Evolutionary conservation across 2,888 invertebrate species (phyloP).

Genomic region (Drosophila dives): DNA sequence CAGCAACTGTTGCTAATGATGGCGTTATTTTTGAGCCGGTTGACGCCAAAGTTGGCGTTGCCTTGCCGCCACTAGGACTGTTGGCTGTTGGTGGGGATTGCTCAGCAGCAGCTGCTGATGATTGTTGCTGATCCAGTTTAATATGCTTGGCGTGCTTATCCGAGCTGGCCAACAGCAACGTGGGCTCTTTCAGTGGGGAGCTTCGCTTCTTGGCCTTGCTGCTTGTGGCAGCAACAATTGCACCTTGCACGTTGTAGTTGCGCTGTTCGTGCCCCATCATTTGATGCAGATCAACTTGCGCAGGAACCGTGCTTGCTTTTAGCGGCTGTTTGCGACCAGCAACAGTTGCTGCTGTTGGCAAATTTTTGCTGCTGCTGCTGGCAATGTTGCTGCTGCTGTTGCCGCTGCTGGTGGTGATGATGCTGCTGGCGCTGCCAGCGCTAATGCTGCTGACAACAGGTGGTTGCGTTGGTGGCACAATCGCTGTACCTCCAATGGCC

Average conservation of each 20-base stretch:
- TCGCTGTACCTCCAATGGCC: constrained; percentile 35
- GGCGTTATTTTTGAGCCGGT: neutral
- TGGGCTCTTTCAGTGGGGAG: constrained; percentile 81
- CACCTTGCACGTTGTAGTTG: neutral
- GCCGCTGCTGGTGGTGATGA: neutral
- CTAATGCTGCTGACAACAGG: neutral
- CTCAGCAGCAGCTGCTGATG: constrained; percentile 8
- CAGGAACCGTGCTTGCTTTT: constrained; percentile 33
- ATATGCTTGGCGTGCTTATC: constrained; percentile 70
- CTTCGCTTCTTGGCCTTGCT: constrained; percentile 79
- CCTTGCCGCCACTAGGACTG: constrained; percentile 19
- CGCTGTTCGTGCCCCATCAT: neutral
- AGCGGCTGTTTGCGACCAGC: constrained; percentile 53
- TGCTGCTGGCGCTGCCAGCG: neutral
- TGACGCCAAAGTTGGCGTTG: neutral
- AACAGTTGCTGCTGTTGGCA: constrained; percentile 1
- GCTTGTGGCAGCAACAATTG: neutral
- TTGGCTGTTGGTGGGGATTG: constrained; percentile 24
- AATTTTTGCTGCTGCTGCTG: neutral
- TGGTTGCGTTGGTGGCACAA: constrained; percentile 30
- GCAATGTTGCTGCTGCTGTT: neutral
- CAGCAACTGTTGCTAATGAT: constrained; percentile 5
- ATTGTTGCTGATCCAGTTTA: constrained; percentile 53
- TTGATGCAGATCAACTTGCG: constrained; percentile 49
- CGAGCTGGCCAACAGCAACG: constrained; percentile 29